Base-by-base conservation (phyloP, 1,140 invertebrate genomes). In the Kradibia gibbosae region DNA sequence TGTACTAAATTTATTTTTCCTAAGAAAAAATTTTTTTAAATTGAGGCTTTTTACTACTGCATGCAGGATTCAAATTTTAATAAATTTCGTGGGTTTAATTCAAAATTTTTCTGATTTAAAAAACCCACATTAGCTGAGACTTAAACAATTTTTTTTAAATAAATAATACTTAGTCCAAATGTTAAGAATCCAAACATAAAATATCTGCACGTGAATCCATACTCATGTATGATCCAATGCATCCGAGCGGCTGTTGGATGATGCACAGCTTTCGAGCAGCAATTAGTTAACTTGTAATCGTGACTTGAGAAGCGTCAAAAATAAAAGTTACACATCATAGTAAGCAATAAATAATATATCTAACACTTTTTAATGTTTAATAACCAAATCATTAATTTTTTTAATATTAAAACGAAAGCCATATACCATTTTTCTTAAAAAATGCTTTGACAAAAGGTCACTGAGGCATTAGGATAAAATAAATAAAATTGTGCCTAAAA, bases 401-500 rank as follows among this genome's bases (percentile, higher is more conserved):
- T 72, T 60, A 13, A 8, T 55, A 34, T 60, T 53, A 45, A 75
- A 31, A 39, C 34, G 67, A 45, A 25, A 55, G 45, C 11, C 10
- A 70, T 20, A 39, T 11, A 70, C 75, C 57, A 67, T 60, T 28
- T 83, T 82, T 78, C 17, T 72, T 71, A 20, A 31, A 42, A 2
- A 60, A 80, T 10, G 72, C 45, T 81, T 77, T 79, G 78, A 85
- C 75, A 83, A 80, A 90, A 90, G 90, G 90, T 91, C 90, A 88
- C 90, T 91, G 90, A 91, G 90, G 91, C 89, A 91, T 87, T 91
- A 89, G 90, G 89, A 88, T 84, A 88, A 83, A 83, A 89, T 83
- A 88, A 86, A 89, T 88, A 85, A 86, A 88, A 83, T 90, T 88
- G 90, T 90, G 86, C 89, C 89, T 89, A 90, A 86, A 84, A 78